Evolutionary conservation across 2,888 invertebrate species (phyloP), one percentile per base, ranked within the genome.

Genomic region (Furcula furcula): DNA sequence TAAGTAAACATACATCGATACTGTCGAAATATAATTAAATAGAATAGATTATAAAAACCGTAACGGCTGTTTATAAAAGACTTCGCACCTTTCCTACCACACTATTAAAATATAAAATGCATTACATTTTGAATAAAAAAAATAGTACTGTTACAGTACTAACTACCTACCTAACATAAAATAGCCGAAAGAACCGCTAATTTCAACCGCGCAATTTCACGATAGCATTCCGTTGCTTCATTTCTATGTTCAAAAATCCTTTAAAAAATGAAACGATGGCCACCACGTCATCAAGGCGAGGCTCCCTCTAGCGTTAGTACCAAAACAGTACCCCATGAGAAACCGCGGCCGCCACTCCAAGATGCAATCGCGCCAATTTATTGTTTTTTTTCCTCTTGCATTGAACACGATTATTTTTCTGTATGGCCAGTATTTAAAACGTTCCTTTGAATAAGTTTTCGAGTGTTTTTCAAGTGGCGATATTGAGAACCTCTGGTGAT

Each of bases 281-380:
- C 66, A 74, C 76, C 64, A 60, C 58, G 69, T 20, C n/a, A 7
- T 27, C 30, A 31, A n/a, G n/a, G n/a, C n/a, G n/a, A 55, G 65
- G 74, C 78, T 85, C 87, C 87, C 87, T 83, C 82, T 71, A 77
- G 87, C 75, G 77, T 63, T 56, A 46, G 76, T 82, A 83, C 82
- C 84, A 80, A 74, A 87, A 87, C 87, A 88, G 65, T 75, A 64
- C 87, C 83, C 86, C 87, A 87, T 88, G 87, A 86, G 87, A 87
- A 88, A 82, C 74, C 68, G 65, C 73, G 74, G 65, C 67, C 66
- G 53, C 70, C 78, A 79, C 83, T 80, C 67, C 58, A 78, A 85
- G 85, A 86, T 86, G 70, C 79, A 85, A 86, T 87, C 86, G 81
- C 86, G 75, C 86, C 82, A 77, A 74, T 85, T 84, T 81, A 80